Evolutionary conservation across 2,797 vertebrate genomes (phyloP).

Genomic region (Oryzias sinensis): DNA sequence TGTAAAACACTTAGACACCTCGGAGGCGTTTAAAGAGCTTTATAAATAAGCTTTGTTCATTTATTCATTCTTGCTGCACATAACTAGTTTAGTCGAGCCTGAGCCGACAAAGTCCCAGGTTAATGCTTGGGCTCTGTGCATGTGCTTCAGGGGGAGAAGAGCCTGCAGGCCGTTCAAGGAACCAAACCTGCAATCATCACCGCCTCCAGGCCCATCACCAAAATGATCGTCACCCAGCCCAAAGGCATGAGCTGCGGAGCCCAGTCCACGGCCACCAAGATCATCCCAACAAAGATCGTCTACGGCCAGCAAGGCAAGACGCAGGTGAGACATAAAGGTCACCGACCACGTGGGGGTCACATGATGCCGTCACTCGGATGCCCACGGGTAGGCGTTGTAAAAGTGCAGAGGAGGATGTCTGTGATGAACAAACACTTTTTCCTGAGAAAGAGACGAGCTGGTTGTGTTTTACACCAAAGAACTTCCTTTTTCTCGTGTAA

Average conservation of each 20-base stretch:
- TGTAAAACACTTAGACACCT: too few species aligned
- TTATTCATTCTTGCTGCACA: too few species aligned
- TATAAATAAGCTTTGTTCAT: too few species aligned
- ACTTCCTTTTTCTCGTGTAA: not conserved
- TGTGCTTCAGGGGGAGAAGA: constrained; percentile 88
- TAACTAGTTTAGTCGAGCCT: too few species aligned
- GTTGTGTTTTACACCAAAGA: not conserved
- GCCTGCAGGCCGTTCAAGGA: constrained; percentile 90
- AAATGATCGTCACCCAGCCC: constrained; percentile 99
- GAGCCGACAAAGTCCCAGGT: not conserved
- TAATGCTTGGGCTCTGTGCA: fast-evolving
- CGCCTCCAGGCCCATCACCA: constrained; percentile 95
- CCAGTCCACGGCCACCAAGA: constrained; percentile 88
- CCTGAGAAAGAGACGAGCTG: constrained; percentile 5
- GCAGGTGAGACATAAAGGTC: constrained; percentile 78
- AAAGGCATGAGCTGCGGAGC: constrained; percentile 88
- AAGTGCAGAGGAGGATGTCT: not conserved
- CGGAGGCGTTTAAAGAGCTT: too few species aligned
- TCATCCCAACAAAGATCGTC: constrained; percentile 98
- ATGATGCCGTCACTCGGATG: constrained; percentile 5
- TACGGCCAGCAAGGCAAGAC: constrained; percentile 99
- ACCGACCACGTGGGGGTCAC: constrained; percentile 2
- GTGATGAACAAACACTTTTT: not conserved
- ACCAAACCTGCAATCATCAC: constrained; percentile 97
- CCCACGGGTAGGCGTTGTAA: not conserved